phyloP scores from a whole-genome alignment of 37 sponge, comb jelly and placozoan species.

The Halichondria panicea region DNA sequence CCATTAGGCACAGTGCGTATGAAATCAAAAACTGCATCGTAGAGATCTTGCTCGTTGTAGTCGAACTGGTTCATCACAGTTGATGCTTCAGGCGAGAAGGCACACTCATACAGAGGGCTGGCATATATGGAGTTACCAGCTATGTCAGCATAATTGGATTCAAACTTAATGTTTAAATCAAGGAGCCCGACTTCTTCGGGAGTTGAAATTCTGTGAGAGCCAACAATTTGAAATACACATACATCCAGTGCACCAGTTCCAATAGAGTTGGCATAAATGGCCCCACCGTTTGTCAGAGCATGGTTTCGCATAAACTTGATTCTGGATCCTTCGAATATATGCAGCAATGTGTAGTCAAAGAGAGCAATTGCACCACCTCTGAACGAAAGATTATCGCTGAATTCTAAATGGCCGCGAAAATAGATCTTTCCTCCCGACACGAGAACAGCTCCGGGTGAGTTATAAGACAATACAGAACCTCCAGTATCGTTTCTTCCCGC shows the following conservation, averaged over 20 bases:
- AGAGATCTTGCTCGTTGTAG: not conserved
- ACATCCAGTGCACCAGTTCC: not conserved
- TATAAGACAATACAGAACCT: slow-evolving; percentile 10
- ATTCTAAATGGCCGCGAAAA: slow-evolving; percentile 15
- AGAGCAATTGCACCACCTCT: slow-evolving; percentile 35
- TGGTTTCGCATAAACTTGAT: slow-evolving; percentile 6
- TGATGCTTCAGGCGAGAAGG: slow-evolving; percentile 31
- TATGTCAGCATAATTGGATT: slow-evolving; percentile 10
- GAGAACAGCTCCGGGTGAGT: slow-evolving; percentile 21
- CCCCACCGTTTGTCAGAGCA: slow-evolving; percentile 24
- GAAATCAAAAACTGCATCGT: slow-evolving; percentile 8
- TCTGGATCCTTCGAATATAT: slow-evolving; percentile 17
- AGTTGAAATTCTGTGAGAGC: not conserved
- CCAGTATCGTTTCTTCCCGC: slow-evolving; percentile 4
- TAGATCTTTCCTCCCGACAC: slow-evolving; percentile 4
- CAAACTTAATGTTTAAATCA: slow-evolving; percentile 12
- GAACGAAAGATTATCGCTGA: slow-evolving; percentile 17
- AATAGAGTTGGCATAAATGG: slow-evolving; percentile 34
- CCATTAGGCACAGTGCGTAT: not conserved
- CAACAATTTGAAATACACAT: slow-evolving; percentile 22
- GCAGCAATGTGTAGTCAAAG: slow-evolving; percentile 17
- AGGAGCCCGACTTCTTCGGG: not conserved
- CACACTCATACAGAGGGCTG: slow-evolving; percentile 42
- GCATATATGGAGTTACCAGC: slow-evolving; percentile 45
- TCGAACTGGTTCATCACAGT: not conserved